Evolutionary conservation across 2,797 vertebrate genomes (phyloP), one percentile per base, ranked within the genome.

Genomic region (Carduelis carduelis): DNA sequence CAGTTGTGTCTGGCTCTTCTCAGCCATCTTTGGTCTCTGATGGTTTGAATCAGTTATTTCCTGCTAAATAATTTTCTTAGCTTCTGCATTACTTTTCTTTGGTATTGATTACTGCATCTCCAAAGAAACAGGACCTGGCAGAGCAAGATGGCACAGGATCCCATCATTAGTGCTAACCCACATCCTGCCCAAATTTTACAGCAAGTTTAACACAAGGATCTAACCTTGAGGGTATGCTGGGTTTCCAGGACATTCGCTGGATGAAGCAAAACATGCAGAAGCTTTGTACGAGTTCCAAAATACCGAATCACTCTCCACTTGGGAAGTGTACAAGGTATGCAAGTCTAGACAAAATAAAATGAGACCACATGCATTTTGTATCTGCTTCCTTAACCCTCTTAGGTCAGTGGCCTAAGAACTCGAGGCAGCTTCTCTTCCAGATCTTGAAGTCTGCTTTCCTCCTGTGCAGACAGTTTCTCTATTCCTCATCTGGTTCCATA

Each of bases 321-420:
- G 68, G 47, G 79, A 93, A 86, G 14, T 5, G 44, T 39, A 63
- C 28, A 76, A 76, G 41, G 52, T 70, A 83, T 61, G 17, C 65
- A 84, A 93, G 80, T 69, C 69, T 59, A 90, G 83, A 81, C 90
- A 83, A 91, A 95, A 85, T n/a, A 93, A 87, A 93, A 44, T 30
- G 52, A 81, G 53, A 85, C 50, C 65, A 55, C 21, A 12, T 14
- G 23, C 12, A 28, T 65, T 94, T 91, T 32, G 4, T 30, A 46
- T 49, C 75, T 87, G 47, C 28, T 89, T 70, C 78, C 60, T 89
- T 65, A 75, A n/a, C 22, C 17, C 24, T 44, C 71, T 34, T n/a
- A 55, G 47, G 27, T 85, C 79, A 85, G 30, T 35, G 64, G 74
- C 60, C 46, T 56, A 64, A 47, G 11, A 22, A 44, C 47, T 44